A percentile compares a stretch with the other conserved stretches of the same genome.
Conservation (phyloP, 1,140 invertebrate genomes). For the Camponotus floridanus region DNA sequence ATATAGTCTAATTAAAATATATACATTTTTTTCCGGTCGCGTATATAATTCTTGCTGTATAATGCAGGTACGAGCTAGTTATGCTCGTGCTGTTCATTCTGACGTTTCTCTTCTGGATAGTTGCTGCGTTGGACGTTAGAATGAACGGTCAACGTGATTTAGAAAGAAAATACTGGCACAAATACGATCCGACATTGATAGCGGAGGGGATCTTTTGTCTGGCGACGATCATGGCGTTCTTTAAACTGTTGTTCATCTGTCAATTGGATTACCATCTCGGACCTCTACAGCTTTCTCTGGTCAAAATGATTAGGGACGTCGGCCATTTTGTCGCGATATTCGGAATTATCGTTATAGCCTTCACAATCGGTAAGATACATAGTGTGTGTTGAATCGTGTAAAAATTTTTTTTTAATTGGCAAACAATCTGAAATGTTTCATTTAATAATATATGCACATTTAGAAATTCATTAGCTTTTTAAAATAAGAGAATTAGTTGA, state of each 20-base stretch:
- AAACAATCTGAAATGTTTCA: background rate
- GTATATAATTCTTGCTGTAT: background rate
- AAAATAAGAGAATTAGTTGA: background rate
- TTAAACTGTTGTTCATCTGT: slow-evolving; percentile 87
- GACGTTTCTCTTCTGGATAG: slow-evolving; percentile 86
- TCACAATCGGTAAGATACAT: slow-evolving; percentile 82
- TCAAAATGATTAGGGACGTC: slow-evolving; percentile 88
- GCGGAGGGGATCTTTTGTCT: slow-evolving; percentile 91
- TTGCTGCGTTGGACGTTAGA: slow-evolving; percentile 83
- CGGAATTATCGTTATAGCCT: slow-evolving; percentile 86
- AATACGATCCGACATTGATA: slow-evolving; percentile 90
- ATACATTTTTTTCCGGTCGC: background rate
- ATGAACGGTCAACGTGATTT: slow-evolving; percentile 83
- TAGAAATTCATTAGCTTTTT: no score
- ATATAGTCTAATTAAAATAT: background rate
- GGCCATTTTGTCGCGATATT: slow-evolving; percentile 87
- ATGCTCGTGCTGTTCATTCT: slow-evolving; percentile 84
- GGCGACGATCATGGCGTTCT: slow-evolving; percentile 91
- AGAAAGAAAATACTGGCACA: slow-evolving; percentile 90
- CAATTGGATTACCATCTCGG: slow-evolving; percentile 88
- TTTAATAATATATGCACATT: background rate
- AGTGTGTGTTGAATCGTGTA: background rate
- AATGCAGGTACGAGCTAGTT: slow-evolving; percentile 81
- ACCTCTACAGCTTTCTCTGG: slow-evolving; percentile 87
- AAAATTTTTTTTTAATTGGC: background rate